Conservation (phyloP, 2,113 vertebrate species). For the Speoplatyrhinus poulsoni region DNA sequence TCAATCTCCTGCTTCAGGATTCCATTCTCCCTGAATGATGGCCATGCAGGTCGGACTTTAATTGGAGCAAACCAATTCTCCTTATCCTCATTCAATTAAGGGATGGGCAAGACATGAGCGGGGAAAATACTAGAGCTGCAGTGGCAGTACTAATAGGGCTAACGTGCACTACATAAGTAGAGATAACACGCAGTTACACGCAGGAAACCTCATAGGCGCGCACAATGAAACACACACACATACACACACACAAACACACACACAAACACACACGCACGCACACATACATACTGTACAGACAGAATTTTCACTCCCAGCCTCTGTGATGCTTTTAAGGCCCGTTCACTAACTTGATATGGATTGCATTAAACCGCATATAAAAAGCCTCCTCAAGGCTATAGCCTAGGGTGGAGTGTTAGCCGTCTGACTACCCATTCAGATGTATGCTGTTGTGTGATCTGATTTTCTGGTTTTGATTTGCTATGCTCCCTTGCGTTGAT, state of each 20-base stretch:
- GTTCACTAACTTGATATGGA: constrained; percentile 1
- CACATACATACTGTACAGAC: constrained; percentile 2
- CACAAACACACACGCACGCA: neutral
- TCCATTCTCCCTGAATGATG: constrained; percentile 61
- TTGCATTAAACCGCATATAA: constrained; percentile 2
- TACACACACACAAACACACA: neutral
- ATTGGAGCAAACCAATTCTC: constrained; percentile 69
- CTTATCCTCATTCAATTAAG: constrained; percentile 71
- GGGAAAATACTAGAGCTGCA: constrained; percentile 36
- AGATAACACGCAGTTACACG: neutral
- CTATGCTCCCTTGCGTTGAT: neutral
- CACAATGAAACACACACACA: neutral
- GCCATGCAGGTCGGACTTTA: constrained; percentile 57
- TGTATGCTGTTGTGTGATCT: neutral
- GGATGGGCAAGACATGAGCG: constrained; percentile 50
- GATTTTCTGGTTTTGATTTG: too few relatives aligned
- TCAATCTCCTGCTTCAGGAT: constrained; percentile 64
- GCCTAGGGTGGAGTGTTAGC: neutral
- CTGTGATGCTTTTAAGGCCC: neutral
- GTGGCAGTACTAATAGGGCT: constrained; percentile 40
- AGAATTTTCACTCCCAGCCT: neutral
- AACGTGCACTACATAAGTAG: constrained; percentile 33
- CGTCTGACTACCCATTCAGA: neutral
- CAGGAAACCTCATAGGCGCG: neutral
- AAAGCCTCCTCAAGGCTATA: neutral